Percentiles rank a stretch among this genome's conserved stretches.
phyloP scores from a whole-genome alignment of 1,140 invertebrate species.

The Sarcophaga peregrina region DNA sequence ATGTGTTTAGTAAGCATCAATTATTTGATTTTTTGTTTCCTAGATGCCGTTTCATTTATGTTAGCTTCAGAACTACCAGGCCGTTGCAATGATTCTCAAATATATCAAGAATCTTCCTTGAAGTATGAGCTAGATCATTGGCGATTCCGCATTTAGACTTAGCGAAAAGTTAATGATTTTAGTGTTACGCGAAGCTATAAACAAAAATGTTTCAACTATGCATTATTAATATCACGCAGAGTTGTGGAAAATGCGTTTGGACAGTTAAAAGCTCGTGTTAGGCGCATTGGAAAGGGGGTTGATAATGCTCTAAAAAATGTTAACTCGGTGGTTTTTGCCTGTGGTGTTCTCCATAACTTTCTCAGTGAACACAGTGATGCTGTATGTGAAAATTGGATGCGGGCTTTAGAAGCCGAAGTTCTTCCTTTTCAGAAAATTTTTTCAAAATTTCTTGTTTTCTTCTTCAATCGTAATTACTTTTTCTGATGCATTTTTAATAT shows the following conservation, averaged over 20 bases:
- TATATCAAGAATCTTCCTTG: slow-evolving; percentile 33
- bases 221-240: slow-evolving; percentile 8
- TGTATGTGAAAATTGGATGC: no score
- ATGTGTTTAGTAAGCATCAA: neutral
- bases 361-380: slow-evolving; percentile 37
- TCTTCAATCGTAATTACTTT: no score
- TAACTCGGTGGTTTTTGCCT: no score
- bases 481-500: no score
- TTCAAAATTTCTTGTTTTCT: no score
- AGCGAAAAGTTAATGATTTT: neutral
- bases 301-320: slow-evolving; percentile 32
- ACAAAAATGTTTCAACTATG: slow-evolving; percentile 30
- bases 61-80: slow-evolving; percentile 25
- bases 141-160: slow-evolving; percentile 31
- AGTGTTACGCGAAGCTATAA: neutral
- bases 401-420: no score
- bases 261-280: slow-evolving; percentile 30
- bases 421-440: no score
- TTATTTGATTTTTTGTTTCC: neutral
- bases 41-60: slow-evolving; percentile 42
- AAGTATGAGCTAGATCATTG: neutral
- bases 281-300: slow-evolving; percentile 30
- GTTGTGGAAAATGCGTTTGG: slow-evolving; percentile 42
- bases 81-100: slow-evolving; percentile 16
- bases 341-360: neutral